These are phyloP conservation scores for Apodemus speciosus DNA, from an alignment of 2,113 vertebrate species.

Conservation along the genomic window DNA sequence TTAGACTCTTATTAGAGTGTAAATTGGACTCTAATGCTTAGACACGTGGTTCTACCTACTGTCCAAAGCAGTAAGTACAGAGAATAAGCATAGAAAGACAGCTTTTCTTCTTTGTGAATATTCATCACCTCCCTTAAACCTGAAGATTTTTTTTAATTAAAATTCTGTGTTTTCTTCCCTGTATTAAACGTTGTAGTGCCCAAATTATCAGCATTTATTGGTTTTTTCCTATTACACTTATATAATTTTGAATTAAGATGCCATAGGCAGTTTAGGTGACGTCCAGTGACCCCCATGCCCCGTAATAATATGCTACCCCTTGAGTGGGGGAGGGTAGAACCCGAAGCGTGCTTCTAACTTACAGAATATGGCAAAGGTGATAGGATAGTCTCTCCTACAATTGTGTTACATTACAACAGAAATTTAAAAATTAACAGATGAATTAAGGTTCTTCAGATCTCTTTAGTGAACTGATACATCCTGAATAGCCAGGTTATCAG, in stretches of 20 bases:
- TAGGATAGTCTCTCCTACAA: not conserved
- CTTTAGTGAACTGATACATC: not conserved
- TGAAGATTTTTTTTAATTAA: slow-evolving; percentile 36
- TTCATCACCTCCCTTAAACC: not conserved
- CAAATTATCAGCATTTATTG: slow-evolving; percentile 22
- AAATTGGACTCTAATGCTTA: not conserved
- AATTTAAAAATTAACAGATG: not conserved
- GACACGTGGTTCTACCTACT: not conserved
- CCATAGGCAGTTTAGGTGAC: not conserved
- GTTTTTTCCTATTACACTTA: not conserved
- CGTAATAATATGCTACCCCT: not conserved
- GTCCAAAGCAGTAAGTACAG: not conserved
- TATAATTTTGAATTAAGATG: not conserved
- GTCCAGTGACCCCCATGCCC: not conserved
- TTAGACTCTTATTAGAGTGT: not conserved
- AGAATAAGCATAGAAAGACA: not conserved
- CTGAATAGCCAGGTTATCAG: not conserved
- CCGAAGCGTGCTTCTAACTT: not conserved
- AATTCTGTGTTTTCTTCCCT: slow-evolving; percentile 6
- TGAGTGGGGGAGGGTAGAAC: not conserved
- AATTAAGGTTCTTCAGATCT: not conserved
- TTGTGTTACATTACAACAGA: not conserved
- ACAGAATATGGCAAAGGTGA: not conserved
- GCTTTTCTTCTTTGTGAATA: slow-evolving; percentile 34
- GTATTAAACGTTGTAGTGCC: not conserved